Percentiles rank a stretch among this genome's conserved stretches.
phyloP scores from a whole-genome alignment of 1,140 invertebrate genomes.

The Eurosta solidaginis region DNA sequence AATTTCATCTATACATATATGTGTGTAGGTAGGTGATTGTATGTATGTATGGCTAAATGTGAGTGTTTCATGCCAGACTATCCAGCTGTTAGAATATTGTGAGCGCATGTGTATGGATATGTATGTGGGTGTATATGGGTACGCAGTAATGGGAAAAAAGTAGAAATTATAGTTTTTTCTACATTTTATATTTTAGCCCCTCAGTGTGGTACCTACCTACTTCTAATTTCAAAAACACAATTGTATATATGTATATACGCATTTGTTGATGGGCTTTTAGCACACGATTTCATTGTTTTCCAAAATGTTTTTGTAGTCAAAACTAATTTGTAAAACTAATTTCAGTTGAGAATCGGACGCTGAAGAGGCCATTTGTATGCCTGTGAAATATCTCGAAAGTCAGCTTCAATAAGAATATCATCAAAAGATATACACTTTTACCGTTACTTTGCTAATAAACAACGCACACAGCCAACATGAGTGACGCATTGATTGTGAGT shows the following conservation, averaged over 20 bases:
- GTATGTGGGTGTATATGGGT: background rate
- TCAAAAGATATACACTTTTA: background rate
- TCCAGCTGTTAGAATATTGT: too few relatives aligned
- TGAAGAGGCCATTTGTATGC: background rate
- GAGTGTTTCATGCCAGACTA: too few relatives aligned
- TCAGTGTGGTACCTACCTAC: too few relatives aligned
- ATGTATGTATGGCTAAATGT: background rate
- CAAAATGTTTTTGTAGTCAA: conserved; percentile 15
- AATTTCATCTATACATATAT: too few relatives aligned
- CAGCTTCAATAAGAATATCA: background rate
- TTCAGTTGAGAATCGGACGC: conserved; percentile 20
- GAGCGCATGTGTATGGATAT: background rate
- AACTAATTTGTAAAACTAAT: conserved; percentile 26
- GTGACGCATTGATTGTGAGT: background rate
- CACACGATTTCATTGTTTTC: background rate
- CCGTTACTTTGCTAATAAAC: background rate
- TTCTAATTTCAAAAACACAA: background rate
- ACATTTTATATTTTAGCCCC: background rate
- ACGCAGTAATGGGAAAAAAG: too few relatives aligned
- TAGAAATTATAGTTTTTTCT: background rate
- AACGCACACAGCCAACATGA: background rate
- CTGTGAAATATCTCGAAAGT: background rate
- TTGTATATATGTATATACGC: background rate
- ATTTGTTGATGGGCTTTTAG: conserved; percentile 38
- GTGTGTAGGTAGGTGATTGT: background rate